Evolutionary conservation across 2,797 vertebrate species (phyloP), one percentile per base, ranked within the genome.

Genomic region (Psittacula echo): DNA sequence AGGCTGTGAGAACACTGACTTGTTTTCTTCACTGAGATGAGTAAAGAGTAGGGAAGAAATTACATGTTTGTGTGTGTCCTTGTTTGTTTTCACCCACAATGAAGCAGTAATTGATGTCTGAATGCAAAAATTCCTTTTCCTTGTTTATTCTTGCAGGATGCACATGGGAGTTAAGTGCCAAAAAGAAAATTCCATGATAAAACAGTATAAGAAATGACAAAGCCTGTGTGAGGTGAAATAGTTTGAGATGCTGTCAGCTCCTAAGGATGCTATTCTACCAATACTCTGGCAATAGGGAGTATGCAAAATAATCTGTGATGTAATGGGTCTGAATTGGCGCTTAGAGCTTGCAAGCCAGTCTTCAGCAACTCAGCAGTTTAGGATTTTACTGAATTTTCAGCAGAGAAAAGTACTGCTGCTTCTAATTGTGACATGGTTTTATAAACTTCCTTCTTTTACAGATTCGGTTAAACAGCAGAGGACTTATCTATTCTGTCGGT

Each of bases 401-500:
- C 73, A 78, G 42, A 67, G 61, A 73, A 26, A 65, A 92, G 54
- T 72, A 39, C 6, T 54, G 61, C 79, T 87, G 41, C n/a, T 81
- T 93, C 77, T 67, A 89, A 83, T 50, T 90, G 42, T 92, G 77
- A 92, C 56, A 7, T 72, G 71, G 14, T 85, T 91, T 96, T 93
- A 54, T 84, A 32, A 90, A 87, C 70, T 93, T 96, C 47, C 68
- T 97, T 95, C 91, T 93, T 97, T 97, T 96, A 27, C 97, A 99
- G 99, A 99, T 99, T 94, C 98, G 98, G 91, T 98, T 99, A 60
- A 99, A 99, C 97, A 99, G 99, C 96, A 99, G 98, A 98, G 99
- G 99, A n/a, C 98, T 99, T 68, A 99, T 99, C 97, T 99, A 99
- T 97, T 99, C 99, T 2, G 99, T 99, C 71, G 99, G 98, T 62